Evolutionary conservation across 2,113 vertebrate species (phyloP).

Genomic region (Grammomys dolichurus): DNA sequence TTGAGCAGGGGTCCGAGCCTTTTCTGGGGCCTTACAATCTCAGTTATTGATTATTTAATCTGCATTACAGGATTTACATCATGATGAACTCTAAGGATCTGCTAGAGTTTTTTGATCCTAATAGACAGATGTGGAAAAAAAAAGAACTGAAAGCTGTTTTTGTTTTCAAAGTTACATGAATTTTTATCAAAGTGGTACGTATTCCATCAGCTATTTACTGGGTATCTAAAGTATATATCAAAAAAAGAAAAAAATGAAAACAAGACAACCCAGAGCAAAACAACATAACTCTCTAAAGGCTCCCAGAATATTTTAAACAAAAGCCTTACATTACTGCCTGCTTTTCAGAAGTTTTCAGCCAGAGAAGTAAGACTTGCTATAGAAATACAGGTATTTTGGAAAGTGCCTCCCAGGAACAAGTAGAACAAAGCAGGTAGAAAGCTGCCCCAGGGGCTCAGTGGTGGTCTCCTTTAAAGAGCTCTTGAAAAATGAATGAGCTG

Average conservation of each 20-base stretch:
- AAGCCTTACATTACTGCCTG: background rate
- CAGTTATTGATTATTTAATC: background rate
- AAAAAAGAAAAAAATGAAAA: background rate
- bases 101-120: background rate
- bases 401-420: background rate
- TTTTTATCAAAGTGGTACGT: conserved; percentile 63
- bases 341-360: conserved; percentile 44
- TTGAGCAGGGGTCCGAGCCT: too few species aligned
- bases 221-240: background rate
- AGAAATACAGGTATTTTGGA: background rate
- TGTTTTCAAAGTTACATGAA: background rate
- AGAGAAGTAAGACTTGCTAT: conserved; percentile 29
- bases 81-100: background rate
- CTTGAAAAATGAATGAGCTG: conserved; percentile 54
- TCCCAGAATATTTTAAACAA: background rate
- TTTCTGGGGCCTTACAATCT: too few species aligned
- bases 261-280: background rate
- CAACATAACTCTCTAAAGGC: background rate
- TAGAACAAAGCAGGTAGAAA: background rate
- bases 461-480: conserved; percentile 29
- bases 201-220: conserved; percentile 38
- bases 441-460: background rate
- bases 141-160: background rate
- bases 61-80: background rate
- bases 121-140: background rate